These are phyloP conservation scores for Eubasilissa regina DNA, from an alignment of 1,140 invertebrate species.

Conservation along the genomic window DNA sequence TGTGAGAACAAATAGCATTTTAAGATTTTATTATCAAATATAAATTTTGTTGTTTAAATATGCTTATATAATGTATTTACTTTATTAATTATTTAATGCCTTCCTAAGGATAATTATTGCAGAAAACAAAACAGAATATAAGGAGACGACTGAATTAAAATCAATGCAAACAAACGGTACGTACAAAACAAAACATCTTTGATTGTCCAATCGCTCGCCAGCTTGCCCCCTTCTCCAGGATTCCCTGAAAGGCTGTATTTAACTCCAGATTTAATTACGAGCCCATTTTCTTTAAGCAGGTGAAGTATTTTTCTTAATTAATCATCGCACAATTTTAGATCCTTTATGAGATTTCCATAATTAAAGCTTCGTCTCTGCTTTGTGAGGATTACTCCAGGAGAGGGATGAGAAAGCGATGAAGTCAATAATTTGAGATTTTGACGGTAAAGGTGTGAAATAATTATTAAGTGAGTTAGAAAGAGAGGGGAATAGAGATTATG, in stretches of 20 bases:
- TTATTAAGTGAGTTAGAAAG: not conserved
- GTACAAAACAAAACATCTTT: too few relatives aligned
- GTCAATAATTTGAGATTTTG: constrained; percentile 24
- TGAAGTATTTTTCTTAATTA: constrained; percentile 45
- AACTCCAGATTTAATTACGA: constrained; percentile 32
- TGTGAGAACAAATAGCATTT: too few relatives aligned
- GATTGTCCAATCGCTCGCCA: too few relatives aligned
- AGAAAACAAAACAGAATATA: too few relatives aligned
- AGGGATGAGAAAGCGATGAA: not conserved
- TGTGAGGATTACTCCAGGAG: not conserved
- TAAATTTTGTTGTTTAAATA: too few relatives aligned
- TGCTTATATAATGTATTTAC: too few relatives aligned
- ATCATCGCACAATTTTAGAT: constrained; percentile 35
- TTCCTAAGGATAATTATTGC: too few relatives aligned
- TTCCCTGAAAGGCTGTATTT: not conserved
- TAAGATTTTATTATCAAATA: too few relatives aligned
- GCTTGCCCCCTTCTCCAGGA: not conserved
- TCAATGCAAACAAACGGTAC: too few relatives aligned
- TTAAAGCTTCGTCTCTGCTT: constrained; percentile 33
- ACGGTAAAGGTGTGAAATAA: constrained; percentile 6
- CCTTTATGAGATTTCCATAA: constrained; percentile 35
- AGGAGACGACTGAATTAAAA: too few relatives aligned
- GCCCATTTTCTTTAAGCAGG: constrained; percentile 27
- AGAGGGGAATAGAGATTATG: too few relatives aligned
- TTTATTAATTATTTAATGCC: too few relatives aligned